Conservation (phyloP, 2,888 invertebrate genomes). For the Heteromyza rotundicornis region DNA sequence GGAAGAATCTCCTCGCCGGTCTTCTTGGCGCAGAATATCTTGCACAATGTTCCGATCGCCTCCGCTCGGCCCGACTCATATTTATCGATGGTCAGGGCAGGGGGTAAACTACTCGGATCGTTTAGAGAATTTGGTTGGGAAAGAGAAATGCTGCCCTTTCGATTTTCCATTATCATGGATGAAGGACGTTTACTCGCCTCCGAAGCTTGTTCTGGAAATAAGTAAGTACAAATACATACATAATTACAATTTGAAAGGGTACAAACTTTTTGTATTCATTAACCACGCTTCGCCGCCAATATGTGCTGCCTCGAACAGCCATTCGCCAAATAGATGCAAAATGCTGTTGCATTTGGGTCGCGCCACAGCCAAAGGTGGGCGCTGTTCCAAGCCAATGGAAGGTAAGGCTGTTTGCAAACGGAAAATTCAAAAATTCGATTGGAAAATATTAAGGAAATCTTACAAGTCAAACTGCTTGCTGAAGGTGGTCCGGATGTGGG, state of each 20-base stretch:
- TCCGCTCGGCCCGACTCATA: slow-evolving; percentile 90
- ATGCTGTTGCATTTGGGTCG: slow-evolving; percentile 95
- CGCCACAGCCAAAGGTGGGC: slow-evolving; percentile 74
- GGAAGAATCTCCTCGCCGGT: slow-evolving; percentile 86
- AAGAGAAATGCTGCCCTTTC: slow-evolving; percentile 65
- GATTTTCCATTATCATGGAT: slow-evolving; percentile 71
- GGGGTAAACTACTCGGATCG: slow-evolving; percentile 72
- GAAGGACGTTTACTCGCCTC: slow-evolving; percentile 70
- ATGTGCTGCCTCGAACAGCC: slow-evolving; percentile 95
- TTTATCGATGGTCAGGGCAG: slow-evolving; percentile 75
- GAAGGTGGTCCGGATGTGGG: slow-evolving; percentile 76
- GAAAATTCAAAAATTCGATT: slow-evolving; percentile 21
- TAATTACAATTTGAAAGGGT: not conserved
- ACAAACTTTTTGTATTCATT: slow-evolving; percentile 66
- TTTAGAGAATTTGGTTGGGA: slow-evolving; percentile 72
- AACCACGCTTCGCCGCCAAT: slow-evolving; percentile 78
- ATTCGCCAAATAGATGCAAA: slow-evolving; percentile 93
- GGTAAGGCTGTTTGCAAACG: slow-evolving; percentile 65
- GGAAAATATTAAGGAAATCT: slow-evolving; percentile 33
- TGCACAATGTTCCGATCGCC: slow-evolving; percentile 92
- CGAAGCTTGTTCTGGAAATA: slow-evolving; percentile 57
- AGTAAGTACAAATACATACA: too few species aligned
- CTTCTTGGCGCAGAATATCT: slow-evolving; percentile 95
- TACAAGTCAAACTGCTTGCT: slow-evolving; percentile 72
- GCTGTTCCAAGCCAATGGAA: slow-evolving; percentile 67